Conservation (phyloP, 2,113 vertebrate genomes). For the Muntiacus reevesi region DNA sequence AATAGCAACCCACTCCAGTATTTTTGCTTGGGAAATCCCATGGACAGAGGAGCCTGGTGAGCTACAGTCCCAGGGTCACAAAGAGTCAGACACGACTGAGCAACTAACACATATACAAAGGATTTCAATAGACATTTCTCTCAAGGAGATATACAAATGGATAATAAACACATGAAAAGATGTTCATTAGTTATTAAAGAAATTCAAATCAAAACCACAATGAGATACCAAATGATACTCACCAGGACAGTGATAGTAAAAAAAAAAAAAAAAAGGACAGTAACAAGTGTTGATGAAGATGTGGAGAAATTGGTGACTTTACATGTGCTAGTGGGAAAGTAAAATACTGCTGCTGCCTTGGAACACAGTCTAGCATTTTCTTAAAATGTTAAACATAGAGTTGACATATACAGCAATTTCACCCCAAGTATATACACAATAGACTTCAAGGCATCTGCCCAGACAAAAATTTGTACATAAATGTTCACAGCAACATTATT, state of each 20-base stretch:
- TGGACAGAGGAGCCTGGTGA: neutral
- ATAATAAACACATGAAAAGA: neutral
- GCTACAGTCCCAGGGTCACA: neutral
- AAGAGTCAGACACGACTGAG: neutral
- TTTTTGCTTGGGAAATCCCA: neutral
- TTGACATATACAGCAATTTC: neutral
- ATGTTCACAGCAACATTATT: neutral
- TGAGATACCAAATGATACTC: neutral
- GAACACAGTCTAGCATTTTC: neutral
- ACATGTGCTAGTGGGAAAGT: neutral
- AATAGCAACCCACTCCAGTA: neutral
- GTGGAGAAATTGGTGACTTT: neutral
- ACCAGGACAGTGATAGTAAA: neutral
- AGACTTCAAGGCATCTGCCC: neutral
- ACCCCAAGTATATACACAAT: neutral
- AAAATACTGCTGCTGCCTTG: neutral
- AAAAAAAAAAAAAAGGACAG: neutral
- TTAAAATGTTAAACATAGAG: neutral
- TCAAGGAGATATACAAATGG: neutral
- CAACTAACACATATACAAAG: neutral
- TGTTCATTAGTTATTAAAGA: neutral
- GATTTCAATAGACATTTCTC: neutral
- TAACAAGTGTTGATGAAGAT: neutral
- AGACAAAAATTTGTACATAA: neutral
- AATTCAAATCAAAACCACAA: neutral